phyloP scores from a whole-genome alignment of 2,797 vertebrate genomes.

The Eidolon dupreanum region DNA sequence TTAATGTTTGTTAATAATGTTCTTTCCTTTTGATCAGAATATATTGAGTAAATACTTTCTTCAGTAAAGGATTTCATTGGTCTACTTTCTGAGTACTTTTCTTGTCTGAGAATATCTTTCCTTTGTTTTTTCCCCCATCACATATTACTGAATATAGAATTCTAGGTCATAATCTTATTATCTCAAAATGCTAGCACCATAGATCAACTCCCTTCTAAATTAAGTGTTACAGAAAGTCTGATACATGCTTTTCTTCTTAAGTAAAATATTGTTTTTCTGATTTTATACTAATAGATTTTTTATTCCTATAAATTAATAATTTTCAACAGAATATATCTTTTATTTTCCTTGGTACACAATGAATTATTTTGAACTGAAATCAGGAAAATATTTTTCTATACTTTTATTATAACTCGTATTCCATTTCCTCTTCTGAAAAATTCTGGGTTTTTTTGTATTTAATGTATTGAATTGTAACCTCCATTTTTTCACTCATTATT shows the following conservation, averaged over 20 bases:
- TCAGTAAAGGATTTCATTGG: neutral
- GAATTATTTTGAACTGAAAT: slow-evolving; percentile 31
- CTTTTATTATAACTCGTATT: neutral
- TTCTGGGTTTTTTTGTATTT: neutral
- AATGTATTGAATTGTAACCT: neutral
- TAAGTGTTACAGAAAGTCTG: neutral
- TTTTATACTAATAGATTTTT: neutral
- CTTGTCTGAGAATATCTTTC: neutral
- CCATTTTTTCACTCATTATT: neutral
- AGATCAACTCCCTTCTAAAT: neutral
- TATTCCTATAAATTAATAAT: neutral
- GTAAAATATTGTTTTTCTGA: neutral
- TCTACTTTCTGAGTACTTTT: neutral
- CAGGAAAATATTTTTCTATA: neutral
- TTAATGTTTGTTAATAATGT: neutral
- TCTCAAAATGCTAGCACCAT: neutral
- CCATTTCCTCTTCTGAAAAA: neutral
- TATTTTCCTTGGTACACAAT: neutral
- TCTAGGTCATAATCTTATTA: neutral
- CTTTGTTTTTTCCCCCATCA: neutral
- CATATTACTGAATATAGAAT: neutral
- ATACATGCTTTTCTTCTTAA: neutral
- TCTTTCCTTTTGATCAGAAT: neutral
- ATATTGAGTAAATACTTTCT: neutral
- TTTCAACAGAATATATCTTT: slow-evolving; percentile 27